These are phyloP conservation scores for Eurystomus glaucurus DNA, from an alignment of 2,797 vertebrate genomes.

Conservation along the genomic window DNA sequence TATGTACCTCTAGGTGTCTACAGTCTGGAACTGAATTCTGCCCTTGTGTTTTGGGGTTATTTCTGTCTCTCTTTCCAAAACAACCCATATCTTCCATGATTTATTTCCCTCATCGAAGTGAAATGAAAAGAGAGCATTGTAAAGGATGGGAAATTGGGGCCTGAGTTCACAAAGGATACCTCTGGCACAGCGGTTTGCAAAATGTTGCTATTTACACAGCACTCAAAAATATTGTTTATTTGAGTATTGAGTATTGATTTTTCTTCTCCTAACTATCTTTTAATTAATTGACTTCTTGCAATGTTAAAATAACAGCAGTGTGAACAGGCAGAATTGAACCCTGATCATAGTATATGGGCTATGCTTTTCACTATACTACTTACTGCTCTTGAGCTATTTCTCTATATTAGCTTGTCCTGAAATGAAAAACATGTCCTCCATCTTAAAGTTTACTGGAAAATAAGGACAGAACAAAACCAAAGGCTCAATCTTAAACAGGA, in stretches of 20 bases:
- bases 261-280: background rate
- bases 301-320: background rate
- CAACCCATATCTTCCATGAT: background rate
- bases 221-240: constrained; percentile 12
- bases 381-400: background rate
- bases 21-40: background rate
- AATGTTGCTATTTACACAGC: background rate
- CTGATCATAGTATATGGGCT: background rate
- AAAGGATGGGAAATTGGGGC: background rate
- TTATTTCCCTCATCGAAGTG: background rate
- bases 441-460: background rate
- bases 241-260: constrained; percentile 18
- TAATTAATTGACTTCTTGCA: constrained; percentile 37
- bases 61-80: background rate
- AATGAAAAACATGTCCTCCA: background rate
- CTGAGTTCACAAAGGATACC: background rate
- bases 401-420: background rate
- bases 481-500: background rate
- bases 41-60: background rate
- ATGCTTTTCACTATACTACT: background rate
- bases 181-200: background rate
- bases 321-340: background rate
- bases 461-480: background rate
- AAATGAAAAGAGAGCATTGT: background rate
- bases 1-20: background rate